Conservation (phyloP, 1,140 invertebrate species). For the Dendroctonus ponderosae region DNA sequence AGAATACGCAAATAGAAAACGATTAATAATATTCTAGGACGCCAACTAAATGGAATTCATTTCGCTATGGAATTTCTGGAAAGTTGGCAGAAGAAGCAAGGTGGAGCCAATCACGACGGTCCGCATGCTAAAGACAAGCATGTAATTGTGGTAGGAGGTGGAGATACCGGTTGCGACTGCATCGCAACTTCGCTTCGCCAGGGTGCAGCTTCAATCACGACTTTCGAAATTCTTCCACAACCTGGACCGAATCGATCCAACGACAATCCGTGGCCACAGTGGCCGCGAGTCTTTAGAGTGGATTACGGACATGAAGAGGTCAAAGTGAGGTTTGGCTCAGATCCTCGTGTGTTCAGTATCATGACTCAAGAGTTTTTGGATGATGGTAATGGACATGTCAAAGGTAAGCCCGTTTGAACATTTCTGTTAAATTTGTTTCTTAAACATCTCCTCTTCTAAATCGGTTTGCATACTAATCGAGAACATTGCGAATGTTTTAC, state of each 20-base stretch:
- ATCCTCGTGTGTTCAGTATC: conserved; percentile 91
- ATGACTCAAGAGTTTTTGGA: conserved; percentile 94
- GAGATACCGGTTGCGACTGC: conserved; percentile 99
- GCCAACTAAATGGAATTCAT: conserved; percentile 74
- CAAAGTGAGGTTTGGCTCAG: conserved; percentile 83
- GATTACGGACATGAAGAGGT: conserved; percentile 98
- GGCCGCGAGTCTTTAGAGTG: conserved; percentile 92
- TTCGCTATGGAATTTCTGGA: conserved; percentile 98
- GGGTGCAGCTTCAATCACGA: conserved; percentile 93
- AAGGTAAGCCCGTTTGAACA: conserved; percentile 54
- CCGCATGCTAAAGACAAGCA: conserved; percentile 88
- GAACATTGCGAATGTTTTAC: no score
- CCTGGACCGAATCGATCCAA: conserved; percentile 75
- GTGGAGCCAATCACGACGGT: conserved; percentile 60
- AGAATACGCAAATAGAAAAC: no score
- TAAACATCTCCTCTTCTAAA: no score
- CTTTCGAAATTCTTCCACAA: conserved; percentile 96
- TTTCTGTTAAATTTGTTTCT: no score
- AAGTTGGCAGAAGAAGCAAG: conserved; percentile 94
- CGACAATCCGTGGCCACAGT: conserved; percentile 98
- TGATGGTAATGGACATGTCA: conserved; percentile 86
- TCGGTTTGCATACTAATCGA: no score
- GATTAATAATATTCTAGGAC: conserved; percentile 24
- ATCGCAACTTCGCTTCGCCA: conserved; percentile 96
- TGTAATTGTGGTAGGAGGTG: conserved; percentile 96